A percentile compares a stretch with the other conserved stretches of the same genome.
Conservation (phyloP, 1,140 invertebrate species). For the Drosophila persimilis region DNA sequence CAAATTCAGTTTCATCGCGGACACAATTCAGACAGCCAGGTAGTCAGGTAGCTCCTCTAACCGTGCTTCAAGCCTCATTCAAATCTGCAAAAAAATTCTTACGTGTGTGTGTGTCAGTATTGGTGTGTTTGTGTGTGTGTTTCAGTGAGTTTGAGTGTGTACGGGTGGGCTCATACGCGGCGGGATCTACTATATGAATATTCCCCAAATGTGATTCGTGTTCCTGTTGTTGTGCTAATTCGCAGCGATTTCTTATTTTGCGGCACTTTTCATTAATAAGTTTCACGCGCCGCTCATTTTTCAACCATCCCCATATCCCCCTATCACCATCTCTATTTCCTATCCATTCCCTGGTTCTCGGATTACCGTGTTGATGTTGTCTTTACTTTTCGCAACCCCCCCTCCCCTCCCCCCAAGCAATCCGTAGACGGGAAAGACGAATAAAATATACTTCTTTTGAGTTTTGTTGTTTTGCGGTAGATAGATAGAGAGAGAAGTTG, state of each 20-base stretch:
- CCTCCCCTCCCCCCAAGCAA: slow-evolving; percentile 5
- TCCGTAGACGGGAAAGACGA: not conserved
- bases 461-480: too few species aligned
- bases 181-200: not conserved
- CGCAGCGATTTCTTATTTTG: slow-evolving; percentile 63
- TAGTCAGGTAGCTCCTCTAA: slow-evolving; percentile 7
- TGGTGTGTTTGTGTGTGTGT: not conserved
- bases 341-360: slow-evolving; percentile 31
- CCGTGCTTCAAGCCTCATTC: slow-evolving; percentile 3
- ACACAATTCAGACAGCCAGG: too few species aligned
- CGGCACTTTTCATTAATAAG: slow-evolving; percentile 79
- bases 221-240: slow-evolving; percentile 63
- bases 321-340: not conserved
- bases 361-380: slow-evolving; percentile 79
- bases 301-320: slow-evolving; percentile 43
- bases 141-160: not conserved
- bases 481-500: too few species aligned
- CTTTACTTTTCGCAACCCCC: slow-evolving; percentile 46
- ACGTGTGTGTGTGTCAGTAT: too few species aligned
- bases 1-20: not conserved
- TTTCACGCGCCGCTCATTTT: slow-evolving; percentile 80
- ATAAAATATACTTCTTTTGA: slow-evolving; percentile 26
- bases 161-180: too few species aligned
- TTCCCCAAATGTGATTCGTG: slow-evolving; percentile 2
- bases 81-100: slow-evolving; percentile 1